Conservation (phyloP, 2,888 invertebrate genomes). For the Macrophya annulata region DNA sequence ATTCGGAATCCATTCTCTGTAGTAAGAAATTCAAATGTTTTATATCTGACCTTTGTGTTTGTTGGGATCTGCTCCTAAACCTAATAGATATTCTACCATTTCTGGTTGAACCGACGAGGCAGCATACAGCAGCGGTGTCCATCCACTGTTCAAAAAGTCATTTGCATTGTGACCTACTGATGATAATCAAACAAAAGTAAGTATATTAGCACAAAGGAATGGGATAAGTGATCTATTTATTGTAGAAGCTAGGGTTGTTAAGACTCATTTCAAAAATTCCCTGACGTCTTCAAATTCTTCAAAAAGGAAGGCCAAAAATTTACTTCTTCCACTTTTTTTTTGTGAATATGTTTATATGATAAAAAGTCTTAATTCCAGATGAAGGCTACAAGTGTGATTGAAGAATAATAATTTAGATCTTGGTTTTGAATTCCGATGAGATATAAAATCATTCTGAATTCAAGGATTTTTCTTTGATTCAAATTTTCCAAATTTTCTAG, state of each 20-base stretch:
- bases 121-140: constrained; percentile 84
- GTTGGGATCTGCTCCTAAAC: constrained; percentile 83
- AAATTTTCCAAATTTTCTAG: not conserved
- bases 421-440: not conserved
- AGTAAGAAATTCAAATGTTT: not conserved
- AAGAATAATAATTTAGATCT: not conserved
- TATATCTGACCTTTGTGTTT: constrained; percentile 69
- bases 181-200: constrained; percentile 6
- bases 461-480: not conserved
- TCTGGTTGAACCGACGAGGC: constrained; percentile 82
- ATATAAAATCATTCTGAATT: not conserved
- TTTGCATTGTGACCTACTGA: constrained; percentile 75
- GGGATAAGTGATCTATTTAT: not conserved
- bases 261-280: not conserved
- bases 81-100: constrained; percentile 81
- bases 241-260: not conserved
- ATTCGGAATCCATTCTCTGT: not conserved
- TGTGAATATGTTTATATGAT: not conserved
- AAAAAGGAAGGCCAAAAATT: not conserved
- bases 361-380: not conserved
- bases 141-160: constrained; percentile 81
- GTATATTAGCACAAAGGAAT: not conserved
- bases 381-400: not conserved
- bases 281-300: too few species aligned
- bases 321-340: not conserved